Base-by-base conservation (phyloP, 2,113 vertebrate species). In the Pterocles orientalis region DNA sequence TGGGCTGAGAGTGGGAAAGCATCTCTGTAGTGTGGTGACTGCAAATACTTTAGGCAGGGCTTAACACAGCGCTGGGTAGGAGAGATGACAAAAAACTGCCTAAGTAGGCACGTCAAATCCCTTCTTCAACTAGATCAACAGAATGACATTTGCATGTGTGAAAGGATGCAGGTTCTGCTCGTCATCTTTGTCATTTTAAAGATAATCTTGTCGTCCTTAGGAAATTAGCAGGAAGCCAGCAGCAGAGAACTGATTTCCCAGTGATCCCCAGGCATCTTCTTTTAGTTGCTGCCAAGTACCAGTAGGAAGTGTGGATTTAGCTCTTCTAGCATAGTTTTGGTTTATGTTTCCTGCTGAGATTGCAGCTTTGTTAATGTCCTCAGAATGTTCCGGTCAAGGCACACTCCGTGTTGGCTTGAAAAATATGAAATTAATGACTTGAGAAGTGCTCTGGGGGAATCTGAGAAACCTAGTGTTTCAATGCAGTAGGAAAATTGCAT, bases 351-450 rank as follows among this genome's bases (percentile, higher is more conserved):
- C 77, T 97, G 80, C 90, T 95, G 88, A 95, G 95, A 95, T 70
- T 95, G 85, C 80, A 97, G 77, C 77, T 95, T 95, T 95, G 96
- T 95, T 96, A 96, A 94, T 84, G 82, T 97, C 95, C 96, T 94
- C 91, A 95, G 85, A 96, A 92, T 92, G 80, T 94, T 95, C 93
- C 29, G 77, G 92, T 96, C 94, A 95, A 94, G 92, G 68, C 91
- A 88, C 75, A 65, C 88, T 88, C 83, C 65, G 61, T 83, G 23
- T 93, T 93, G 85, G 77, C 88, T 90, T 96, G 65, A 95, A 94
- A 92, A 94, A 93, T 91, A 76, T 91, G 75, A 94, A 96, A 91
- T 91, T 93, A 97, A 96, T 95, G 91, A 94, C 71, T 69, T 95
- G 93, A 88, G 78, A 96, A 96, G 69, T 90, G 54, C 81, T 94